These are phyloP conservation scores for Lamproptera curius DNA, from an alignment of 2,888 invertebrate species.

Conservation along the genomic window DNA sequence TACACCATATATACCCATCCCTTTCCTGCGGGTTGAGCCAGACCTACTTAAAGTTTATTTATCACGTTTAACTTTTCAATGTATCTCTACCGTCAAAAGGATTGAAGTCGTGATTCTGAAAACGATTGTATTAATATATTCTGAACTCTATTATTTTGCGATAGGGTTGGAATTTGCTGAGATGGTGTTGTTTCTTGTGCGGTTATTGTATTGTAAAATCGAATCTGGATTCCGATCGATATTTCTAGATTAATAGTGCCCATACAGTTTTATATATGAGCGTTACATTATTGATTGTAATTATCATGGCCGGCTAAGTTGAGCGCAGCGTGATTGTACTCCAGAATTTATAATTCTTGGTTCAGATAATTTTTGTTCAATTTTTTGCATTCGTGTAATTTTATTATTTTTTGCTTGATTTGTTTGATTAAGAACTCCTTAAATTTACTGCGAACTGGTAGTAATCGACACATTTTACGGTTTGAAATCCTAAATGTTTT, in stretches of 20 bases:
- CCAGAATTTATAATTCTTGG: too few relatives aligned
- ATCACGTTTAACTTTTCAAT: conserved; percentile 50
- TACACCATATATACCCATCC: conserved; percentile 21
- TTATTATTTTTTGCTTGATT: too few relatives aligned
- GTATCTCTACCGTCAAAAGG: conserved; percentile 18
- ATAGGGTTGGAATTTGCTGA: background rate
- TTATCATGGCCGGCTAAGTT: conserved; percentile 63
- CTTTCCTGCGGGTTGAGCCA: conserved; percentile 33
- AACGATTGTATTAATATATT: conserved; percentile 15
- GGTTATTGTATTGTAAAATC: background rate
- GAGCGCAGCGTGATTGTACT: conserved; percentile 54
- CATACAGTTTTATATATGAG: conserved; percentile 45
- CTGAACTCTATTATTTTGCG: background rate
- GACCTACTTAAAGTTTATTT: conserved; percentile 57
- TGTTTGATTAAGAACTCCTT: too few relatives aligned
- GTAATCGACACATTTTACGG: too few relatives aligned
- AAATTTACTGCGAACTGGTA: too few relatives aligned
- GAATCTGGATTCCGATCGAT: conserved; percentile 26
- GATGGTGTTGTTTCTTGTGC: background rate
- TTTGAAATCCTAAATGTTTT: too few relatives aligned
- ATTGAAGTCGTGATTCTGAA: conserved; percentile 31
- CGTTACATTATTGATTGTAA: conserved; percentile 67
- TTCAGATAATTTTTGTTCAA: too few relatives aligned
- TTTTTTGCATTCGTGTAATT: too few relatives aligned
- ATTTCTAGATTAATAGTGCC: conserved; percentile 49